Evolutionary conservation across 2,888 invertebrate species (phyloP).

Genomic region (Agonum fuliginosum): DNA sequence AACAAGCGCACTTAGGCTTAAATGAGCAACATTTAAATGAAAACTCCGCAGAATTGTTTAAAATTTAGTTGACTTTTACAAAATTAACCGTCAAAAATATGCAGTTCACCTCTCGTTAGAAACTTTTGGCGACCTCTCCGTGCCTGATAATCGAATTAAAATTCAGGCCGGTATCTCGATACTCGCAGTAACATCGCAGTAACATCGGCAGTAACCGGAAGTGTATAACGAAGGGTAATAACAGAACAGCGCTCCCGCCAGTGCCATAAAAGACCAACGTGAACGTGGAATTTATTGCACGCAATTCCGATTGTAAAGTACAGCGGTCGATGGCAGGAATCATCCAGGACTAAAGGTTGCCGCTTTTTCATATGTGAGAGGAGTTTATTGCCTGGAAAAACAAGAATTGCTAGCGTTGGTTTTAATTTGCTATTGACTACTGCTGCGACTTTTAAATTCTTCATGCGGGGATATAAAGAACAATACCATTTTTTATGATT

Average conservation of each 20-base stretch:
- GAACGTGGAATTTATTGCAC: constrained; percentile 49
- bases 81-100: too few relatives aligned
- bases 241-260: constrained; percentile 43
- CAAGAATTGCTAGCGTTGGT: too few relatives aligned
- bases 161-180: constrained; percentile 10
- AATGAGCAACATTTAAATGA: too few relatives aligned
- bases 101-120: too few relatives aligned
- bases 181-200: constrained; percentile 13
- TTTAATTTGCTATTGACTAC: too few relatives aligned
- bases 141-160: constrained; percentile 39
- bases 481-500: too few relatives aligned
- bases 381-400: neutral
- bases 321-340: neutral
- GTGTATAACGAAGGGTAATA: constrained; percentile 50
- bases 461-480: too few relatives aligned
- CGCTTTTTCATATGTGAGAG: neutral
- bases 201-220: constrained; percentile 25
- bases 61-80: too few relatives aligned
- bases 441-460: too few relatives aligned
- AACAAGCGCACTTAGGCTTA: too few relatives aligned
- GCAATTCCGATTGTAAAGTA: constrained; percentile 51
- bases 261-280: constrained; percentile 44
- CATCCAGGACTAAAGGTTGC: neutral
- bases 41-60: too few relatives aligned
- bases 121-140: too few relatives aligned